Conservation (phyloP, 2,113 vertebrate genomes). For the Cynoglossus semilaevis region DNA sequence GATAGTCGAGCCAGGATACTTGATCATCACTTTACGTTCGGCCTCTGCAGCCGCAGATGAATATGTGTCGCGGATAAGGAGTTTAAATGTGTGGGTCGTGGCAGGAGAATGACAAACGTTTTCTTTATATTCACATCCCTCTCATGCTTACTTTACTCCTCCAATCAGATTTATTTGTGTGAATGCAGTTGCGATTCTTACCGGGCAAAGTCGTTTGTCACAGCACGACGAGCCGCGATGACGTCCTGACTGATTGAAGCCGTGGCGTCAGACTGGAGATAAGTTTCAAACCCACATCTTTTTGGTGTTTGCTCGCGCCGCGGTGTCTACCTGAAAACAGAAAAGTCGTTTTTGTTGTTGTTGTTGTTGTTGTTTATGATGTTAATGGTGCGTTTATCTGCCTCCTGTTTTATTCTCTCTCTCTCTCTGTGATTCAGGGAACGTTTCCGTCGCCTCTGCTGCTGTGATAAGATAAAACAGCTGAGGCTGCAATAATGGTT, state of each 20-base stretch:
- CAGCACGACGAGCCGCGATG: slow-evolving; percentile 17
- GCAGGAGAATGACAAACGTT: neutral
- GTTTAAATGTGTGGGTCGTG: slow-evolving; percentile 8
- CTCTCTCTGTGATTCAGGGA: slow-evolving; percentile 3
- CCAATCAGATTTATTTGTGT: slow-evolving; percentile 8
- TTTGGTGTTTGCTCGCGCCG: slow-evolving; percentile 1
- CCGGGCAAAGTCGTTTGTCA: slow-evolving; percentile 14
- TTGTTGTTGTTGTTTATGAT: neutral
- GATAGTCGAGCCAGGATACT: slow-evolving; percentile 40
- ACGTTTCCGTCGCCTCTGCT: neutral
- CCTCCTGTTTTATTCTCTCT: neutral
- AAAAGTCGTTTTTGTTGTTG: neutral
- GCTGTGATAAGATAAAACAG: slow-evolving; percentile 1
- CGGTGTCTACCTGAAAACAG: slow-evolving; percentile 3
- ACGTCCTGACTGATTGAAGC: slow-evolving; percentile 12
- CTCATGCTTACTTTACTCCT: neutral
- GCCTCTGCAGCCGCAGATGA: slow-evolving; percentile 31
- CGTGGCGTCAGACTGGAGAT: slow-evolving; percentile 21
- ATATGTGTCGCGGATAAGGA: slow-evolving; percentile 41
- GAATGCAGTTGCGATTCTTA: slow-evolving; percentile 18
- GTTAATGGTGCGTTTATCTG: neutral
- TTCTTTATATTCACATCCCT: neutral
- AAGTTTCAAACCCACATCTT: slow-evolving; percentile 13
- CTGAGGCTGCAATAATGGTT: slow-evolving; percentile 1
- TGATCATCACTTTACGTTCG: slow-evolving; percentile 50